phyloP scores from a whole-genome alignment of 2,113 vertebrate species.

The human region DNA sequence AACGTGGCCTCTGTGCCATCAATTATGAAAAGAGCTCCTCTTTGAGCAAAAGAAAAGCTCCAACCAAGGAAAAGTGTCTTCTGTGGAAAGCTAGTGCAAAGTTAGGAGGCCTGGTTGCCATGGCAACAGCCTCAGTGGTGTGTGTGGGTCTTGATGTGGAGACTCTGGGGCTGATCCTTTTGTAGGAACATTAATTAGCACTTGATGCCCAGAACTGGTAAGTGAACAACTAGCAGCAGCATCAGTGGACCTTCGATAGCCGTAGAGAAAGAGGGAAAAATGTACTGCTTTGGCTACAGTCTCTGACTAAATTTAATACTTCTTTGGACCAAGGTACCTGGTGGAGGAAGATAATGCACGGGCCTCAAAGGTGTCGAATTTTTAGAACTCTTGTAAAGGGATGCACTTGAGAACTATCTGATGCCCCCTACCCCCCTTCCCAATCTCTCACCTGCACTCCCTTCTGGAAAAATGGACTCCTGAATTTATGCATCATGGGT shows the following conservation, averaged over 20 bases:
- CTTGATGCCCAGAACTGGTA: neutral
- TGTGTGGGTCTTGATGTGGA: neutral
- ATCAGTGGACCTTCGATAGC: neutral
- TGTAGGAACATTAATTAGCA: neutral
- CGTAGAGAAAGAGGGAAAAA: neutral
- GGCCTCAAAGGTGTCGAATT: neutral
- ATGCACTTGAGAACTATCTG: neutral
- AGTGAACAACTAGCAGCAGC: neutral
- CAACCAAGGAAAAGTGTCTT: conserved; percentile 37
- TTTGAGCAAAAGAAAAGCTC: conserved; percentile 5
- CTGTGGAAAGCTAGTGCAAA: conserved; percentile 53
- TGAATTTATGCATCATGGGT: neutral
- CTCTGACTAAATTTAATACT: neutral
- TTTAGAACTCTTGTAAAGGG: neutral
- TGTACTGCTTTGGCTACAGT: neutral
- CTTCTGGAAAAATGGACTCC: neutral
- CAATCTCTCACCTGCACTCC: neutral
- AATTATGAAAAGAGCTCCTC: conserved; percentile 68
- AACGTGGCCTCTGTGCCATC: conserved; percentile 73
- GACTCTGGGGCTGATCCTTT: neutral
- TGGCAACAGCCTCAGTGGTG: neutral
- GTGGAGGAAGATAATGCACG: neutral
- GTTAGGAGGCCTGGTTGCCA: conserved; percentile 45
- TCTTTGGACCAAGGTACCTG: neutral
- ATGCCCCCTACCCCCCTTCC: neutral